phyloP scores from a whole-genome alignment of 2,888 invertebrate genomes.

The Orchestes rusci region DNA sequence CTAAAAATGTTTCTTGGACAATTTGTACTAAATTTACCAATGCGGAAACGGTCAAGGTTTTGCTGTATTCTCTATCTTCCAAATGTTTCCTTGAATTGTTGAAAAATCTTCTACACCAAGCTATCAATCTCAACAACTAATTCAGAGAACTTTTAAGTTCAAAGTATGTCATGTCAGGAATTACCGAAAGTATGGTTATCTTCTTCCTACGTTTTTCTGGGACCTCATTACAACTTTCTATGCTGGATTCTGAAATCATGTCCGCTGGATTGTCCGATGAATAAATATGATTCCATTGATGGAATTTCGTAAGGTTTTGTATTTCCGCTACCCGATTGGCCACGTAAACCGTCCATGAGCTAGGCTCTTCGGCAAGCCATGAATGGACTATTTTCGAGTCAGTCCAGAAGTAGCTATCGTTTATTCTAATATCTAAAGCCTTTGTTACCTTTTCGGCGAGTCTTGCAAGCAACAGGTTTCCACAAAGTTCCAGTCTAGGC shows the following conservation, averaged over 20 bases:
- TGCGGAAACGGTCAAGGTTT: neutral
- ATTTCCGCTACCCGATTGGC: neutral
- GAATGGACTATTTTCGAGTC: neutral
- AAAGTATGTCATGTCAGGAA: neutral
- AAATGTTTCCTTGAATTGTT: neutral
- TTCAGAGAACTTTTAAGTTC: neutral
- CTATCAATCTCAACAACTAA: neutral
- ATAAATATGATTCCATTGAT: neutral
- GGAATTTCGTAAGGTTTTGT: neutral
- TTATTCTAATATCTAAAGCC: too few species aligned
- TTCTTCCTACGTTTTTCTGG: neutral
- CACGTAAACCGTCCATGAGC: neutral
- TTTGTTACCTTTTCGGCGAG: too few species aligned
- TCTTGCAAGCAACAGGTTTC: too few species aligned
- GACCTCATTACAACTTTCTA: neutral
- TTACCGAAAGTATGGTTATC: neutral
- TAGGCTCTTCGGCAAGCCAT: neutral
- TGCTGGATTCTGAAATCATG: neutral
- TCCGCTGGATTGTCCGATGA: conserved; percentile 1
- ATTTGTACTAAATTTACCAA: neutral
- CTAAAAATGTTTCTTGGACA: too few species aligned
- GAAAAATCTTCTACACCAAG: conserved; percentile 1
- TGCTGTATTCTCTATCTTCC: neutral
- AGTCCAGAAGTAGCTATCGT: neutral
- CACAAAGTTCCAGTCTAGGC: too few species aligned